Evolutionary conservation across 2,888 invertebrate species (phyloP), one percentile per base, ranked within the genome.

Genomic region (Silvanus unidentatus): DNA sequence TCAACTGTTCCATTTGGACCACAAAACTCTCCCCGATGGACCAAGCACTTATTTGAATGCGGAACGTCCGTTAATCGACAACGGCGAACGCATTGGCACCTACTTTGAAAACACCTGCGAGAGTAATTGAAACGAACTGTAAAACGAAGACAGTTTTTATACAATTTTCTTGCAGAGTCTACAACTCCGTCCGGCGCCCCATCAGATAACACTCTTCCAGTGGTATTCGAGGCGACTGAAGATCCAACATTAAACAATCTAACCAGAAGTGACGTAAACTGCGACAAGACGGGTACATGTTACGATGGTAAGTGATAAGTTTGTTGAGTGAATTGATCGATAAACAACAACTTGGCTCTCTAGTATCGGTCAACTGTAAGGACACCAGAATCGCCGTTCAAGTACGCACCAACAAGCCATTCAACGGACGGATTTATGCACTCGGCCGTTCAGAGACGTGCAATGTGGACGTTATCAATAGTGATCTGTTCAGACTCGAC

Each of bases 361-460:
- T 45, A 94, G 94, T 95, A 41, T 86, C 91, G 16, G 93, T 94
- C 1, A 89, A 92, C 69, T 95, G 94, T 76, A 94, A 93, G 72
- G 94, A 95, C 69, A 93, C 93, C 1, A 80, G 89, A 62, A 94
- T 95, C 61, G 92, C 93, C 3, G 89, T 95, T 0, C 90, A 91
- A 73, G 92, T 95, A 13, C 80, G 88, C 57, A 94, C 94, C 29
- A 94, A 93, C 72, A 90, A 92, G 64, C 92, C 92, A 14, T 95
- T 95, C 78, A 94, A 93, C 64, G 94, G 94, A 10, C 82, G 94
- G 49, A 92, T 95, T 68, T 95, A 95, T 70, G 94, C 94, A 13
- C 74, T 95, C 61, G 94, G 94, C 29, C 81, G 94, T 43, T 92
- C 93, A 0, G 94, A 94, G 73, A 95, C 94, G 32, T 95, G 94